phyloP scores from a whole-genome alignment of 2,797 vertebrate genomes.

The Rhincodon typus region DNA sequence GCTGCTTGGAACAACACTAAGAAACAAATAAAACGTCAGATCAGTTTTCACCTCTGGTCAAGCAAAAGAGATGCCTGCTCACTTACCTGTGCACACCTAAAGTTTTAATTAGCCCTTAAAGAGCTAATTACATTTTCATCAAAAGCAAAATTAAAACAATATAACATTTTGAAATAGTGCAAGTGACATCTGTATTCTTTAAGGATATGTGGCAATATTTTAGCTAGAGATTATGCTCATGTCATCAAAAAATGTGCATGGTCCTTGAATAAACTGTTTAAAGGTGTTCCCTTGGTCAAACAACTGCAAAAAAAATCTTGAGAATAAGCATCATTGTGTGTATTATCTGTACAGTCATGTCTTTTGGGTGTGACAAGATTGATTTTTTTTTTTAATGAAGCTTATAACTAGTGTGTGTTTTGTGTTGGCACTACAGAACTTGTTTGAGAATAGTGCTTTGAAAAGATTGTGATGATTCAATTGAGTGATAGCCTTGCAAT shows the following conservation, averaged over 20 bases:
- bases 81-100: neutral
- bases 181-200: neutral
- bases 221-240: neutral
- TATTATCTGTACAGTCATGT: neutral
- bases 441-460: neutral
- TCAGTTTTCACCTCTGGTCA: neutral
- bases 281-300: neutral
- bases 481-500: too few species aligned
- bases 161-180: too few species aligned
- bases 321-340: neutral
- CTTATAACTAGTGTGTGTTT: neutral
- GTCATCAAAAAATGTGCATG: neutral
- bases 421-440: neutral
- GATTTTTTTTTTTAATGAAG: neutral
- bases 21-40: neutral
- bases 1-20: neutral
- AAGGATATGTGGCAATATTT: neutral
- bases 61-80: neutral
- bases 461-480: neutral
- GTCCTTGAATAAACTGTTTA: neutral
- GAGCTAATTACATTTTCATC: neutral
- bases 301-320: neutral
- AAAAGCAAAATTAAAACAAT: neutral
- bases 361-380: neutral
- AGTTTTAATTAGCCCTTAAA: neutral